phyloP scores from a whole-genome alignment of 2,888 invertebrate genomes.

The Polymixis lichenea region DNA sequence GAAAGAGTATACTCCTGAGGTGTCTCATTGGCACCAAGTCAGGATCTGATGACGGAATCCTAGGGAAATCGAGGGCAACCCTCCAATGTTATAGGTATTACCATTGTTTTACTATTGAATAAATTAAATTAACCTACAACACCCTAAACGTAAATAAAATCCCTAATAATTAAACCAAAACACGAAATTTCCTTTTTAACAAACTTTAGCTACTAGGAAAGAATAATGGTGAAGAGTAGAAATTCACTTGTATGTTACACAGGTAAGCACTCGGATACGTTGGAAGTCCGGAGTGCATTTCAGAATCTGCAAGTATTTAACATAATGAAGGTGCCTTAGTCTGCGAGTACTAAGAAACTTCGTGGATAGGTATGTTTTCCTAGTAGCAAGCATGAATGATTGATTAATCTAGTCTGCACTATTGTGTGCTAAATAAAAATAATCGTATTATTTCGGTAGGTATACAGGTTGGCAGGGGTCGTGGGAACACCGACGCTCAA shows the following conservation, averaged over 20 bases:
- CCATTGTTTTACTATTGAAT: too few species aligned
- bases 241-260: conserved; percentile 41
- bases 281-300: conserved; percentile 48
- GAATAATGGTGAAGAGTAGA: conserved; percentile 42
- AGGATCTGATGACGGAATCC: too few species aligned
- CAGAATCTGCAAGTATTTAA: conserved; percentile 60
- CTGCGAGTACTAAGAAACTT: conserved; percentile 36
- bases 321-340: conserved; percentile 63
- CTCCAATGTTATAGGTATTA: too few species aligned
- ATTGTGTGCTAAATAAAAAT: conserved; percentile 24
- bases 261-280: conserved; percentile 55
- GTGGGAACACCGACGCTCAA: too few species aligned
- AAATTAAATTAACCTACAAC: neutral
- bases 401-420: conserved; percentile 24
- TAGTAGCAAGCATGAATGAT: conserved; percentile 37
- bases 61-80: too few species aligned
- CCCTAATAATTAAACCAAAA: neutral
- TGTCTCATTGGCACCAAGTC: too few species aligned
- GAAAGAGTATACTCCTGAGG: too few species aligned
- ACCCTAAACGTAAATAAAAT: neutral
- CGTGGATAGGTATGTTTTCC: conserved; percentile 23
- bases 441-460: neutral
- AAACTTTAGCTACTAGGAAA: conserved; percentile 30
- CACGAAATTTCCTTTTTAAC: neutral
- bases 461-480: too few species aligned